phyloP scores from a whole-genome alignment of 2,113 vertebrate species.

The Leptodactylus fuscus region DNA sequence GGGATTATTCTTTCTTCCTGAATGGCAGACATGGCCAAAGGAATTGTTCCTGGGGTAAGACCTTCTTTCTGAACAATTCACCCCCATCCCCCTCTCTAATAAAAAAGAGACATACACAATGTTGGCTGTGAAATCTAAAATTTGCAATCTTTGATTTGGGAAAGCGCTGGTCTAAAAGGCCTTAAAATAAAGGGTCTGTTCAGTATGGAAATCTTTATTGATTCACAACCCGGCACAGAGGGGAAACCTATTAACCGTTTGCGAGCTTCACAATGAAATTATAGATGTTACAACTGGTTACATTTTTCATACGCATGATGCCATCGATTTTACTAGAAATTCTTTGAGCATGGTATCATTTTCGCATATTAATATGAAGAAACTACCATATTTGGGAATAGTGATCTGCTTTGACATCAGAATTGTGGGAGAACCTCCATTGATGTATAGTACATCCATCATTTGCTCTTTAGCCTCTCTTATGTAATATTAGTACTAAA shows the following conservation, averaged over 20 bases:
- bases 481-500: no score
- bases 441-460: no score
- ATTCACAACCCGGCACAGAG: slow-evolving; percentile 13
- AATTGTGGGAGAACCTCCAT: no score
- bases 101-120: neutral
- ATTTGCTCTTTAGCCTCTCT: no score
- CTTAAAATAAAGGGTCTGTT: neutral
- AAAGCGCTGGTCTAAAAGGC: neutral
- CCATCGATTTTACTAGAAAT: slow-evolving; percentile 18
- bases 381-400: slow-evolving; percentile 28
- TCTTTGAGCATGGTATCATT: slow-evolving; percentile 21
- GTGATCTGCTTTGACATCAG: no score
- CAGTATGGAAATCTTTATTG: slow-evolving; percentile 18
- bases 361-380: neutral
- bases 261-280: slow-evolving; percentile 32
- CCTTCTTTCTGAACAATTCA: neutral
- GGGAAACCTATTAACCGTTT: slow-evolving; percentile 30
- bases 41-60: neutral
- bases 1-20: neutral
- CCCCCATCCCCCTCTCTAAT: neutral
- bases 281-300: slow-evolving; percentile 4
- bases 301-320: slow-evolving; percentile 25
- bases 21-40: slow-evolving; percentile 21
- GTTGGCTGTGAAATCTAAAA: slow-evolving; percentile 1
- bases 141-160: slow-evolving; percentile 2